A percentile compares a stretch with the other conserved stretches of the same genome.
These are phyloP conservation scores for Mactromeris polynyma DNA, from an alignment of 2,888 invertebrate genomes.

Conservation along the genomic window DNA sequence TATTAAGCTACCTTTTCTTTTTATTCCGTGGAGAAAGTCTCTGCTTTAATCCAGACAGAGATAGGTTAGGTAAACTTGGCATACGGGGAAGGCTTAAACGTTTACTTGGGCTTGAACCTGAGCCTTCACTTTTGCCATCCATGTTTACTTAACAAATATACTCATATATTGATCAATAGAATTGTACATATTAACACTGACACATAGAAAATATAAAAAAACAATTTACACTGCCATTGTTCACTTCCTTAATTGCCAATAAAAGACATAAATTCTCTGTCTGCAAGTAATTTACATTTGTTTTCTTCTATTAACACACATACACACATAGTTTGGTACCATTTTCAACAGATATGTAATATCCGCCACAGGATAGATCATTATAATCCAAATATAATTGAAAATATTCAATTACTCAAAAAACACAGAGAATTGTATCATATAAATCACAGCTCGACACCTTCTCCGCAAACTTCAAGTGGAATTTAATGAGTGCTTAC, in stretches of 20 bases:
- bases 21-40: conserved; percentile 66
- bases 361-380: neutral
- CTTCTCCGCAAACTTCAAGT: neutral
- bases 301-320: neutral
- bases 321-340: neutral
- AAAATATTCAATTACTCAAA: neutral
- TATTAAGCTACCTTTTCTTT: conserved; percentile 72
- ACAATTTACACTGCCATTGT: neutral
- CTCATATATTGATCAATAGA: neutral
- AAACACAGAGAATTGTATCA: neutral
- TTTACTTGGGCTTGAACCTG: conserved; percentile 55
- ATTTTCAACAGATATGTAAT: too few species aligned
- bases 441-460: too few species aligned
- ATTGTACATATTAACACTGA: neutral
- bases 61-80: conserved; percentile 64
- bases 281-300: neutral
- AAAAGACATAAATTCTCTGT: neutral
- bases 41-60: conserved; percentile 55
- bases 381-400: neutral
- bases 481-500: neutral
- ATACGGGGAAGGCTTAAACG: conserved; percentile 64
- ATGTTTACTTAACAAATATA: conserved; percentile 3
- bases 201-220: neutral
- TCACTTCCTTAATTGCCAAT: conserved; percentile 5
- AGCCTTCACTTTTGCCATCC: conserved; percentile 19